Evolutionary conservation across 1,140 invertebrate species (phyloP), one percentile per base, ranked within the genome.

Genomic region (Phocides pigmalion): DNA sequence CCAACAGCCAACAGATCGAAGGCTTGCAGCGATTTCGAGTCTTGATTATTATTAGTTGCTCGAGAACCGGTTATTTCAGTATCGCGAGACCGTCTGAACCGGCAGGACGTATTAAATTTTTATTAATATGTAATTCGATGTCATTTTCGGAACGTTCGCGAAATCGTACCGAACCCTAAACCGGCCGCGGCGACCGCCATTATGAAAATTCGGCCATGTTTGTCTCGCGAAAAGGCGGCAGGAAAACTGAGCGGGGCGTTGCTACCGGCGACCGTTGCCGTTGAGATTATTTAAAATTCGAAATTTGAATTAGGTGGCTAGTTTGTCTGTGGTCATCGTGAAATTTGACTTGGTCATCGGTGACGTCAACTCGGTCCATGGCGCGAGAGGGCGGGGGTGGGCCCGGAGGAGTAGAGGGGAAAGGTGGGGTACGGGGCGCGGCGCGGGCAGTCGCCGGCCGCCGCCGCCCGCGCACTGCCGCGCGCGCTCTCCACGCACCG

Each of bases 191-290:
- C 77, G 70, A 68, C 72, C 71, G 76, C 81, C 81, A 84, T 82
- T 71, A 76, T 67, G 72, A 77, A 81, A 82, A 76, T 87, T 87
- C 86, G 81, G 81, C 82, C 81, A 89, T 89, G 72, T 85, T 88
- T 80, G 75, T 81, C 74, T 72, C 73, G 72, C 62, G 51, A 62
- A 69, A 73, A 73, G 70, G 70, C 70, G 70, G 70, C 53, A 72
- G 66, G 67, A 4, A 11, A 14, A n/a, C 28, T 8, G 5, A n/a
- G n/a, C 28, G 0, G 9, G 4, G 4, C 35, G 35, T 67, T 62
- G 20, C 62, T 62, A 63, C 68, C 63, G 56, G 51, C 63, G 56
- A 66, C 51, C 56, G 42, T 32, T 32, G 66, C 59, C 19, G 16
- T 47, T 47, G 44, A 59, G 58, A 50, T 64, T 62, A 59, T 54